A percentile compares a stretch with the other conserved stretches of the same genome.
phyloP scores from a whole-genome alignment of 1,140 invertebrate species.

The Apis florea region DNA sequence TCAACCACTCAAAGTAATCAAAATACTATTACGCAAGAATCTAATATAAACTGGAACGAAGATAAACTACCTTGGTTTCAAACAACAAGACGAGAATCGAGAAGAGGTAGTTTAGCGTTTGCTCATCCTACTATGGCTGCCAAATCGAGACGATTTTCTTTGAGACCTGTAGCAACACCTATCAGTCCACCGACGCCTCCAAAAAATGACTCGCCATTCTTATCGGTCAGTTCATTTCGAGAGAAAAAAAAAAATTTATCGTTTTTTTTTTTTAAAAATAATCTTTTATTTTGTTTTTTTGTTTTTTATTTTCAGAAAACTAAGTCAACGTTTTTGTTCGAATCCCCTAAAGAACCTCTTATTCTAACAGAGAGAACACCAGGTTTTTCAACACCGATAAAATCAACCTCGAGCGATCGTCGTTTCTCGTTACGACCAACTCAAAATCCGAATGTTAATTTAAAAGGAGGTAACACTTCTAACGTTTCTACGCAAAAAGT shows the following conservation, averaged over 20 bases:
- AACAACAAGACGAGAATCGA: slow-evolving; percentile 2
- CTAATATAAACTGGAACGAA: slow-evolving; percentile 7
- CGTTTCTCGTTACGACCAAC: slow-evolving; percentile 72
- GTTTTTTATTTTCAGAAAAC: slow-evolving; percentile 27
- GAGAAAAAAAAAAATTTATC: neutral
- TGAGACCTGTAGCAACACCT: slow-evolving; percentile 76
- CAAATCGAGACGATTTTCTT: slow-evolving; percentile 75
- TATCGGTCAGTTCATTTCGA: slow-evolving; percentile 58
- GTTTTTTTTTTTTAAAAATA: neutral
- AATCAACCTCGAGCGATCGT: slow-evolving; percentile 25
- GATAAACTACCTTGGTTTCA: slow-evolving; percentile 55
- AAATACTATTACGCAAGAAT: slow-evolving; percentile 61
- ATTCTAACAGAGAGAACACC: slow-evolving; percentile 70
- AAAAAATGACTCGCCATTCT: slow-evolving; percentile 60
- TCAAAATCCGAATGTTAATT: slow-evolving; percentile 33
- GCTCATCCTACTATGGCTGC: neutral
- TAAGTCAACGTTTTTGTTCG: slow-evolving; percentile 65
- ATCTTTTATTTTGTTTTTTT: too few species aligned
- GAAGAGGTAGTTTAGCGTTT: slow-evolving; percentile 63
- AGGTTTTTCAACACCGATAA: slow-evolving; percentile 70
- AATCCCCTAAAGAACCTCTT: slow-evolving; percentile 71
- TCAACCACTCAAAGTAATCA: slow-evolving; percentile 67
- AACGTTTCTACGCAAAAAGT: slow-evolving; percentile 49
- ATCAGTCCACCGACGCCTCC: slow-evolving; percentile 61
- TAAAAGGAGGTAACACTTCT: neutral